phyloP scores from a whole-genome alignment of 1,140 invertebrate species.

The Lordiphosa stackelbergi region DNA sequence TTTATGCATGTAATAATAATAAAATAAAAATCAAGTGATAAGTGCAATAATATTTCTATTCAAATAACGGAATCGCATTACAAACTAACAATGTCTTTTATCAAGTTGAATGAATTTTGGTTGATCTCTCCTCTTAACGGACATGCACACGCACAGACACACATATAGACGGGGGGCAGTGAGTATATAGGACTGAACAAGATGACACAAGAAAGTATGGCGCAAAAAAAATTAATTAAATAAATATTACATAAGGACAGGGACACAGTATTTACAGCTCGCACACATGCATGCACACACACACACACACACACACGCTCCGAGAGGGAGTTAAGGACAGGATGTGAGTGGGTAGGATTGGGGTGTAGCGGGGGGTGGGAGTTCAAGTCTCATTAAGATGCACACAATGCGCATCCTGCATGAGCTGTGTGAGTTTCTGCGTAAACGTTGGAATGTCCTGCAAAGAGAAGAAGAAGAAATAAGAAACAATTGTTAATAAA shows the following conservation, averaged over 20 bases:
- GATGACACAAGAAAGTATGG: not conserved
- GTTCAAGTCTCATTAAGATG: conserved; percentile 65
- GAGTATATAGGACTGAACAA: too few relatives aligned
- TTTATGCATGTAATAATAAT: conserved; percentile 19
- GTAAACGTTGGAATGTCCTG: conserved; percentile 77
- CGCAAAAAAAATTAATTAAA: not conserved
- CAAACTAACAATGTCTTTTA: conserved; percentile 66
- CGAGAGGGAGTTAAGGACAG: not conserved
- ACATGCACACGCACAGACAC: conserved; percentile 1
- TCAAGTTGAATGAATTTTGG: conserved; percentile 48
- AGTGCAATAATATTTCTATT: conserved; percentile 13
- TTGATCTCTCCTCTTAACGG: conserved; percentile 12
- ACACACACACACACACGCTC: not conserved
- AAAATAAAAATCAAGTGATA: conserved; percentile 19
- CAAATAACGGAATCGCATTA: conserved; percentile 42
- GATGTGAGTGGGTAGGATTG: not conserved
- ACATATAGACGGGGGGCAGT: not conserved
- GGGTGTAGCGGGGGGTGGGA: conserved; percentile 21
- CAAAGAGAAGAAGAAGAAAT: conserved; percentile 11
- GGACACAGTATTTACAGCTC: conserved; percentile 21
- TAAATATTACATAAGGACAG: conserved; percentile 6
- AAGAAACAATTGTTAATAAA: not conserved
- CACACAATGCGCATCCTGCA: conserved; percentile 74
- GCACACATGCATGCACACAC: not conserved
- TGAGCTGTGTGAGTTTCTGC: conserved; percentile 73